Evolutionary conservation across 2,113 vertebrate genomes (phyloP), one percentile per base, ranked within the genome.

Genomic region (Procavia capensis): DNA sequence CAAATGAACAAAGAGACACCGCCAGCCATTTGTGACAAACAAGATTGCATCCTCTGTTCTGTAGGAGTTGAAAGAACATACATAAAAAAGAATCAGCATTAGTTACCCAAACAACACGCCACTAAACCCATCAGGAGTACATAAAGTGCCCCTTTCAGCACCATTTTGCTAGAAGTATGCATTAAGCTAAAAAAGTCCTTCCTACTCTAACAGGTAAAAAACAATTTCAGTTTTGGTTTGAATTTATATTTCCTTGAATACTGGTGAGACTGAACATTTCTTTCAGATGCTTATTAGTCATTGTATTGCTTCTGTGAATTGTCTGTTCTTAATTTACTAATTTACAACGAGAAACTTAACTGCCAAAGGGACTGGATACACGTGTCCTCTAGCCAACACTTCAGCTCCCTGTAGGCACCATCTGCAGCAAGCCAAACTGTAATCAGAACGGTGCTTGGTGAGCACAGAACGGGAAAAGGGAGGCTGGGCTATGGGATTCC

Each of bases 271-370:
- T 41, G 91, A 85, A 39, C 79, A 13, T 88, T 82, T 94, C 91
- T 92, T 83, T 88, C 89, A 43, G 41, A 39, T 61, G 68, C 82
- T 95, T 90, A 81, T 95, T 94, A 93, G 82, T 97, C 96, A 93
- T 94, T 29, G 94, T 68, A 59, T 85, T 34, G 68, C 92, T 95
- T 96, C 96, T 95, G 88, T 61, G 78, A 92, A 94, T 47, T 90
- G 74, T 97, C 96, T 97, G 96, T 95, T 97, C 96, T 85, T 94
- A 97, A 96, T 97, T 96, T 97, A 90, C 96, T 97, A 90, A 97
- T 96, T 97, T 85, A 82, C 96, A 87, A 29, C 1, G 3, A 96
- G 72, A 95, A 92, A 81, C 78, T 31, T 85, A 89, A 85, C 95
- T 96, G 96, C 96, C 97, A 95, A 90, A 83, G 70, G 90, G 66